Base-by-base conservation (phyloP, 2,888 invertebrate species). In the Agrochola lychnidis region DNA sequence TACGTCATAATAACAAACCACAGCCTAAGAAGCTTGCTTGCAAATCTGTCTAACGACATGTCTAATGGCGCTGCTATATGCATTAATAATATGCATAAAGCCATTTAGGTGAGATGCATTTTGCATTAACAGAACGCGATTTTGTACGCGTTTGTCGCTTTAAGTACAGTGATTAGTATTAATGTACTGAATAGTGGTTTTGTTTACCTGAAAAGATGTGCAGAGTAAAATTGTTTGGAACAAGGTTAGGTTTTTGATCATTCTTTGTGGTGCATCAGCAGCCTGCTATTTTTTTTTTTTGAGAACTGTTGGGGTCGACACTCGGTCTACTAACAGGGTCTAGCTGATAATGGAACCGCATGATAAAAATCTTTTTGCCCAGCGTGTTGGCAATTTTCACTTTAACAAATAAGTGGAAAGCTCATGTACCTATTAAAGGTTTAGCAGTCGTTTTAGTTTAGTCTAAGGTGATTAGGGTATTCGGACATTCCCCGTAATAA, bases 81-180 rank as follows among this genome's bases (percentile, higher is more conserved):
- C 76, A 85, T 82, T 81, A 72, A 72, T 81, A 72, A 72, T 84
- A 81, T 84, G 71, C 81, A 75, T 70, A 63, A 72, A 67, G 70
- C 69, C 66, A 76, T 84, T 75, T 72, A 61, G 30, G 16, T 67
- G 66, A 66, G 76, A 80, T 84, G 82, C 71, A 76, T 81, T 77
- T 76, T 84, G 69, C 62, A 82, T 82, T 82, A 84, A 57, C 64
- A 51, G 51, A 61, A 25, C 53, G 59, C 75, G 59, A 59, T 81
- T 72, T 70, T 76, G 66, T 53, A 57, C 53, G 57, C 48, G 25
- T 76, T 81, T 53, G 70, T 72, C 48, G 72, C 36, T 57, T 67
- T 72, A 56, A 51, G 69, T 72, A 40, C 61, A 36, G 69, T 25
- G 66, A 75, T 72, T 76, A 81, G 71, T 81, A 76, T 30, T 42